phyloP scores from a whole-genome alignment of 2,888 invertebrate species.

The Augiades crinisus region DNA sequence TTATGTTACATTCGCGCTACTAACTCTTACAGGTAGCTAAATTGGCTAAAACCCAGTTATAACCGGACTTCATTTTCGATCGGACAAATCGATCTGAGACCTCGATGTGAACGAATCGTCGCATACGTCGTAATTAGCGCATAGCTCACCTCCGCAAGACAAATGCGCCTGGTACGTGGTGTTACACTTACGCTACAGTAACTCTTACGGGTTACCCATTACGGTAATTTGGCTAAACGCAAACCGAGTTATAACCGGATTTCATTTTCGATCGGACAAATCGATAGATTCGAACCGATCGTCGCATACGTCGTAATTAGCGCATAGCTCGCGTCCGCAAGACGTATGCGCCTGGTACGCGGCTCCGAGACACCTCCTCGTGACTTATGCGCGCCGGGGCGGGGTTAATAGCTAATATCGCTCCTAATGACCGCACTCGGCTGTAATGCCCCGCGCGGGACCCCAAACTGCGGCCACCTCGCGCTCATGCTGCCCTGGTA shows the following conservation, averaged over 20 bases:
- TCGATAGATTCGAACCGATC: constrained; percentile 29
- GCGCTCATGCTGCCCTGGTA: constrained; percentile 47
- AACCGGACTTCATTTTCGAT: constrained; percentile 11
- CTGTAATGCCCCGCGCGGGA: constrained; percentile 74
- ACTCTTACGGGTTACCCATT: too few relatives aligned
- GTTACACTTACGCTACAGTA: too few relatives aligned
- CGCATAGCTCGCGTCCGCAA: constrained; percentile 44
- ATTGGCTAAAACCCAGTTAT: too few relatives aligned
- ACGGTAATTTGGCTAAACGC: background rate
- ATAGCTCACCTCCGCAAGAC: constrained; percentile 51
- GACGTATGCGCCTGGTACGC: constrained; percentile 50
- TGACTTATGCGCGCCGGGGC: constrained; percentile 63
- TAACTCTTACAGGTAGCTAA: too few relatives aligned
- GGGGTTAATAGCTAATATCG: constrained; percentile 80
- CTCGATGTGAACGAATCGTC: constrained; percentile 28
- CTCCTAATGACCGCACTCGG: constrained; percentile 78
- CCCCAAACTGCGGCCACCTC: constrained; percentile 46
- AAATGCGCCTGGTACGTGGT: constrained; percentile 43
- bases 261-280: constrained; percentile 19
- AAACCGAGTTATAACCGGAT: background rate
- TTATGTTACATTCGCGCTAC: too few relatives aligned
- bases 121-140: constrained; percentile 35
- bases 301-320: constrained; percentile 34
- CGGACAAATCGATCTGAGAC: constrained; percentile 23
- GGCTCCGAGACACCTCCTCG: constrained; percentile 43